Evolutionary conservation across 2,888 invertebrate species (phyloP).

Genomic region (Dynastes hyllus): DNA sequence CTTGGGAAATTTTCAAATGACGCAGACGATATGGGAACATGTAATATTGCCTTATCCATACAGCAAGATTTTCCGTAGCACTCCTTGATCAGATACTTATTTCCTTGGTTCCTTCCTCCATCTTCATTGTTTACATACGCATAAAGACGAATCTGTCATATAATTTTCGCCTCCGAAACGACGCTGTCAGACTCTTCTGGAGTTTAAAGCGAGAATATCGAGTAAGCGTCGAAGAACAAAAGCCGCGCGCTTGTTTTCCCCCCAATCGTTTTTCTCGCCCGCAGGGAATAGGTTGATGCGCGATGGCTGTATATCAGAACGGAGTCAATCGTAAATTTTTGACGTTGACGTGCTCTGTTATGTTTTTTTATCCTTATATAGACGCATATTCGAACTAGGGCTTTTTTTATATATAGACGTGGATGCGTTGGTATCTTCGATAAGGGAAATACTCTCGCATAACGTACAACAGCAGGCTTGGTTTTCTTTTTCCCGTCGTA

Average conservation of each 20-base stretch:
- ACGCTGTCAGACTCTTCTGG: background rate
- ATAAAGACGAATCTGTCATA: slow-evolving; percentile 7
- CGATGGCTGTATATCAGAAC: slow-evolving; percentile 22
- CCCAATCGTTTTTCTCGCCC: slow-evolving; percentile 16
- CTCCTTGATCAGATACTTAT: slow-evolving; percentile 16
- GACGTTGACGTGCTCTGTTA: slow-evolving; percentile 14
- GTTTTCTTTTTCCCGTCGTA: background rate
- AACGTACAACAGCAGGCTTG: background rate
- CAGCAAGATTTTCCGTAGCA: background rate
- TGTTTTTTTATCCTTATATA: background rate
- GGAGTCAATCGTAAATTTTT: slow-evolving; percentile 30
- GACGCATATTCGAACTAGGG: background rate
- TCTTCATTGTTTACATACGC: slow-evolving; percentile 13
- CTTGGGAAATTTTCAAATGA: too few species aligned
- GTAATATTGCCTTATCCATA: background rate
- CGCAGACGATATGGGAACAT: too few species aligned
- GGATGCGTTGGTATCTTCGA: background rate
- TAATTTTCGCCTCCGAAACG: slow-evolving; percentile 15
- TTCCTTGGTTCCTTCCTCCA: background rate
- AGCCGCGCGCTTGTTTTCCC: slow-evolving; percentile 6
- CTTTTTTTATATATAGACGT: background rate
- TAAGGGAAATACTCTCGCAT: background rate
- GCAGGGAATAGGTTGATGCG: slow-evolving; percentile 6
- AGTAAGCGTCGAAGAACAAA: slow-evolving; percentile 6
- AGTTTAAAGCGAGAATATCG: slow-evolving; percentile 8